Evolutionary conservation across 2,888 invertebrate species (phyloP), one percentile per base, ranked within the genome.

Genomic region (Microplitis manilae): DNA sequence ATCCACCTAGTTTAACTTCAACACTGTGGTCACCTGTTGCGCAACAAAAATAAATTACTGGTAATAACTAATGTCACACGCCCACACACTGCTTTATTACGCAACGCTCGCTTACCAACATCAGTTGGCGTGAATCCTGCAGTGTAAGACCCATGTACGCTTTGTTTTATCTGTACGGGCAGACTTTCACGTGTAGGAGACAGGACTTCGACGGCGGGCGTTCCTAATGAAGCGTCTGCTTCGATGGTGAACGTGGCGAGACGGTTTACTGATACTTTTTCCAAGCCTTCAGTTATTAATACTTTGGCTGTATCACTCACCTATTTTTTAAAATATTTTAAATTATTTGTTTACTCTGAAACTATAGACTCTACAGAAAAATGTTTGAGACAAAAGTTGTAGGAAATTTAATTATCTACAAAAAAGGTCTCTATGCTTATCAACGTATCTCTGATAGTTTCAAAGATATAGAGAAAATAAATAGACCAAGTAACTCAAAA

Each of bases 41-140:
- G 62, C 17, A 9, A 59, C 20, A 60, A 71, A 30, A 9, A 41
- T 73, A 67, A 13, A 50, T 50, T 9, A 50, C 1, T 13, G 6
- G 5, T 50, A 50, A 50, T 9, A 13, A 9, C 15, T 17, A 62
- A 15, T 17, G 8, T 62, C 17, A 62, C n/a, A 17, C 62, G 7
- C 15, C 15, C 8, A 62, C 62, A 13, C n/a, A 17, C n/a, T 62
- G 62, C 62, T 62, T 17, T 62, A 50, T 50, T 50, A 13, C 30
- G 6, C 30, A 59, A 73, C 67, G 65, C 62, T 8, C n/a, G 86
- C 92, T 84, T 81, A 91, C 98, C 97, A 74, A 97, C 97, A 89
- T 97, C 97, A 69, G 94, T 93, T 1, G 97, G 97, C 6, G 96
- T 95, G 85, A 97, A 97, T 72, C 93, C 97, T 0, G 98, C 97